Conservation (phyloP, 2,797 vertebrate genomes). For the Bradypodion pumilum region DNA sequence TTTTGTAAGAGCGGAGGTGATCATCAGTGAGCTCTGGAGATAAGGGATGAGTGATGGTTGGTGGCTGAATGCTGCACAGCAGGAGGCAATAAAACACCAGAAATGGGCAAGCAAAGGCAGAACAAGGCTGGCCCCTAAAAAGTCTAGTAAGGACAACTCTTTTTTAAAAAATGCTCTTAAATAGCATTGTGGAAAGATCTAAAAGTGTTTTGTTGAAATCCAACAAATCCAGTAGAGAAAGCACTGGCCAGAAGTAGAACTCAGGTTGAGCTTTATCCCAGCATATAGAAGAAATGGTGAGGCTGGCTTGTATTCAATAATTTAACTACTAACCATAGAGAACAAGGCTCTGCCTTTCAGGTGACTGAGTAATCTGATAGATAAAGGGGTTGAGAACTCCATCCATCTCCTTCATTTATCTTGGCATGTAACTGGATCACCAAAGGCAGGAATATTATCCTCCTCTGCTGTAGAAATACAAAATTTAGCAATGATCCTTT, state of each 20-base stretch:
- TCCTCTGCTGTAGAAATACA: not conserved
- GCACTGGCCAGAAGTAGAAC: too few species aligned
- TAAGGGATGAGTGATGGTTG: not conserved
- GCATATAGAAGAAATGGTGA: not conserved
- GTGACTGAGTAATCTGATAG: not conserved
- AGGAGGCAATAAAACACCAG: not conserved
- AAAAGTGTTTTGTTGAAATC: too few species aligned
- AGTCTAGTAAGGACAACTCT: not conserved
- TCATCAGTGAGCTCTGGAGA: conserved; percentile 17
- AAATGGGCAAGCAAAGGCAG: not conserved
- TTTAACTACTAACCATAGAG: not conserved
- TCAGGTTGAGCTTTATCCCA: not conserved
- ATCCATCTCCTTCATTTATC: not conserved
- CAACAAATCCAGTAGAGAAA: not conserved
- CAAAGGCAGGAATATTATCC: not conserved
- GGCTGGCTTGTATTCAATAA: not conserved
- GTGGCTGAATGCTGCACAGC: not conserved
- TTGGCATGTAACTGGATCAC: not conserved
- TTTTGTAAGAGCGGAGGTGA: conserved; percentile 1
- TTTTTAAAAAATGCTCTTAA: not conserved
- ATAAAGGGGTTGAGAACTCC: not conserved
- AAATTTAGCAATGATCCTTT: not conserved
- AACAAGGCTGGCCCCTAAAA: not conserved
- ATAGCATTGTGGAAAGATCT: not conserved
- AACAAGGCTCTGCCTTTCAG: not conserved